Conservation (phyloP, 2,888 invertebrate species). For the Oscheius onirici region DNA sequence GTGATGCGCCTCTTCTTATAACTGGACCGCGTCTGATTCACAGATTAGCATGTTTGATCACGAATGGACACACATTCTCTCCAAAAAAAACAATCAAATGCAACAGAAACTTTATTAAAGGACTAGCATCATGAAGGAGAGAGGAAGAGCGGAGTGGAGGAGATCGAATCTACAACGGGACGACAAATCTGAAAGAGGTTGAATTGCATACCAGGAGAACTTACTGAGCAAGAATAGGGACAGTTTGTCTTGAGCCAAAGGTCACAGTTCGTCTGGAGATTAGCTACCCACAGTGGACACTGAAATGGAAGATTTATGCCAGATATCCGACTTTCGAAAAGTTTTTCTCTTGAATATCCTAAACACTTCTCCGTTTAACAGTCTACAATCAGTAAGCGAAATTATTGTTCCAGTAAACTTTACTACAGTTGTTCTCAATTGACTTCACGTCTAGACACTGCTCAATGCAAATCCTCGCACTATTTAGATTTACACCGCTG, state of each 20-base stretch:
- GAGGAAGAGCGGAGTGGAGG: slow-evolving; percentile 12
- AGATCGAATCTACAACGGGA: slow-evolving; percentile 20
- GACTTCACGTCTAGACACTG: too few relatives aligned
- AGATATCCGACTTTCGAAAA: too few relatives aligned
- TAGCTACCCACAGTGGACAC: slow-evolving; percentile 31
- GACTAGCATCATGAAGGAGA: background rate
- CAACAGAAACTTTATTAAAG: background rate
- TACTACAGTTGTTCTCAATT: too few relatives aligned
- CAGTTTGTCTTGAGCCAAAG: slow-evolving; percentile 17
- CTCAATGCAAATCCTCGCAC: too few relatives aligned
- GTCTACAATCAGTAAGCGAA: too few relatives aligned
- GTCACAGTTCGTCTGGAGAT: slow-evolving; percentile 18
- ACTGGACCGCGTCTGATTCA: background rate
- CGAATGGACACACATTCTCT: too few relatives aligned
- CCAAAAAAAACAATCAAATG: background rate
- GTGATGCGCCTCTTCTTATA: background rate
- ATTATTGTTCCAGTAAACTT: too few relatives aligned
- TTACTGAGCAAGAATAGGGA: slow-evolving; percentile 27
- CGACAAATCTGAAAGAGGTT: slow-evolving; percentile 9
- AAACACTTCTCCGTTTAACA: too few relatives aligned
- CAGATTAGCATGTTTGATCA: background rate
- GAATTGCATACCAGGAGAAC: background rate
- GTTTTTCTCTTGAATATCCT: too few relatives aligned
- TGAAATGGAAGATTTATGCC: too few relatives aligned
- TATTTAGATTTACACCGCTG: too few relatives aligned